Percentiles rank a stretch among this genome's conserved stretches.
These are phyloP conservation scores for Manis crassicaudata DNA, from an alignment of 2,797 vertebrate genomes.

Conservation along the genomic window DNA sequence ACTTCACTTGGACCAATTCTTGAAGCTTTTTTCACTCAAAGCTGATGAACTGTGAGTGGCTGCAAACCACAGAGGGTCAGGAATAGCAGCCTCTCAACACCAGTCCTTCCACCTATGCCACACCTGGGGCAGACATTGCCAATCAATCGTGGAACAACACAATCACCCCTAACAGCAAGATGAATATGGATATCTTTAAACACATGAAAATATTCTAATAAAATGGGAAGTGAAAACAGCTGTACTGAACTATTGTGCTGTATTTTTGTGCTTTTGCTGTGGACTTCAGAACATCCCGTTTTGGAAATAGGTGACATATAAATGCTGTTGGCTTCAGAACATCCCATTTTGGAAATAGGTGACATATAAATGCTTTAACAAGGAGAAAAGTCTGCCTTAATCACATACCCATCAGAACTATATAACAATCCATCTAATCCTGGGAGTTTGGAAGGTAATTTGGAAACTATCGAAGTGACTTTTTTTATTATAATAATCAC, in stretches of 20 bases:
- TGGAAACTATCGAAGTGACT: background rate
- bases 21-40: background rate
- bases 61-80: background rate
- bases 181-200: background rate
- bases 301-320: background rate
- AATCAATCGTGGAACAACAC: accelerated
- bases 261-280: background rate
- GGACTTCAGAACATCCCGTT: background rate
- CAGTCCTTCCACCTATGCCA: background rate
- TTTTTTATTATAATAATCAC: background rate
- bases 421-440: background rate
- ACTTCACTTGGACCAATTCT: background rate
- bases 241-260: background rate
- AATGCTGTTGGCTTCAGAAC: background rate
- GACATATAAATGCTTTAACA: background rate
- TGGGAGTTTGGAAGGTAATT: background rate
- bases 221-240: background rate
- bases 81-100: background rate
- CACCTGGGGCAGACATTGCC: background rate
- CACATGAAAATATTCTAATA: background rate
- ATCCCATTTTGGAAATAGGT: background rate
- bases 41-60: background rate
- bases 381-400: background rate
- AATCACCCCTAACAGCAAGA: background rate
- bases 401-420: background rate